phyloP scores from a whole-genome alignment of 2,888 invertebrate genomes.

The Agriopis marginaria region DNA sequence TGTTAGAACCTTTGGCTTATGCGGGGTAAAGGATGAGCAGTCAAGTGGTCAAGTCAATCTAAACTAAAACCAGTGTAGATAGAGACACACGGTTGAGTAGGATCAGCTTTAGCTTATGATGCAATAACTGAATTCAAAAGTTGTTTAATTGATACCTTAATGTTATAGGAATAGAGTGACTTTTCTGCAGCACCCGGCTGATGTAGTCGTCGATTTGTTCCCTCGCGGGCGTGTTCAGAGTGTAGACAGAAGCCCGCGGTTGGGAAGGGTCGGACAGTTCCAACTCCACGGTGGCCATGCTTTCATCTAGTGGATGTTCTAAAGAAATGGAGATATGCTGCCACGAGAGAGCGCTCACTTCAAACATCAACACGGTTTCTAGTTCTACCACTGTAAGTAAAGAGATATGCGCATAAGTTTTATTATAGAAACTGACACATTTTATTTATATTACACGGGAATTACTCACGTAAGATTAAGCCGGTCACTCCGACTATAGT shows the following conservation, averaged over 20 bases:
- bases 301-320: constrained; percentile 96
- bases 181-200: constrained; percentile 91
- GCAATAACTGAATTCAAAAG: not conserved
- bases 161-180: constrained; percentile 96
- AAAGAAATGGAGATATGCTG: constrained; percentile 95
- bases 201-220: constrained; percentile 79
- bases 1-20: too few species aligned
- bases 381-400: constrained; percentile 84
- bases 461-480: too few species aligned
- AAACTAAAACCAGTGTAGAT: too few species aligned
- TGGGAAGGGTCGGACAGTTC: constrained; percentile 93
- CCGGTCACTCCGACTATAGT: too few species aligned
- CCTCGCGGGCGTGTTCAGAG: constrained; percentile 81
- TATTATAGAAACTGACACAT: too few species aligned
- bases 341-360: constrained; percentile 95
- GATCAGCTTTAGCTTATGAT: too few species aligned
- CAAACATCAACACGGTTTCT: constrained; percentile 94
- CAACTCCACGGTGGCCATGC: constrained; percentile 96
- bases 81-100: too few species aligned
- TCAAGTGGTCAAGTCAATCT: too few species aligned
- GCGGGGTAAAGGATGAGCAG: too few species aligned
- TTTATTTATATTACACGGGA: too few species aligned
- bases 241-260: constrained; percentile 92
- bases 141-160: constrained; percentile 86
- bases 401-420: constrained; percentile 90